These are phyloP conservation scores for Notarius quadriscutis DNA, from an alignment of 2,113 vertebrate genomes.

Conservation along the genomic window DNA sequence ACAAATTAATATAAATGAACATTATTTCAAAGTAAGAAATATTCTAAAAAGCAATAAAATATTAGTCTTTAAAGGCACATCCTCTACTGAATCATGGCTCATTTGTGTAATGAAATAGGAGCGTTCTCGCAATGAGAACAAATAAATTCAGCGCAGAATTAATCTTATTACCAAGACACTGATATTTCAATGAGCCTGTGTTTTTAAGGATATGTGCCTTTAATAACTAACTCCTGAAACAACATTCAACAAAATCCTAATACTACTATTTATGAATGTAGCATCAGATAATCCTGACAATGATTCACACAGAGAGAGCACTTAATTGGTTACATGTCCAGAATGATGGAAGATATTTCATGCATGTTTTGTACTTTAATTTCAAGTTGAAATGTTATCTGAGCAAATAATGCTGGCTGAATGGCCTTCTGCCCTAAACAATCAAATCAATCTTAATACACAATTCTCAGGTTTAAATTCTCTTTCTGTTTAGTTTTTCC, in stretches of 20 bases:
- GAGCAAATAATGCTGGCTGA: not conserved
- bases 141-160: not conserved
- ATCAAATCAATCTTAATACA: not conserved
- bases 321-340: conserved; percentile 13
- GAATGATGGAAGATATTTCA: not conserved
- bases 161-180: not conserved
- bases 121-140: not conserved
- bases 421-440: not conserved
- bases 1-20: conserved; percentile 10
- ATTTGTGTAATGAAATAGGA: conserved; percentile 15
- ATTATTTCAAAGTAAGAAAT: not conserved
- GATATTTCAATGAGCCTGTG: not conserved
- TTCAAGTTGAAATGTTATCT: not conserved
- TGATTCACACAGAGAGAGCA: conserved; percentile 29
- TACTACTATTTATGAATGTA: not conserved
- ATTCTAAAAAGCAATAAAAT: not conserved
- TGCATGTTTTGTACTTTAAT: not conserved
- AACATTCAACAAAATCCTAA: not conserved
- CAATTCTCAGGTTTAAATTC: not conserved
- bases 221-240: conserved; percentile 37
- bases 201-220: conserved; percentile 29
- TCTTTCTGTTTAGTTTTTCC: not conserved
- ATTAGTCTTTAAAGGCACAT: too few relatives aligned
- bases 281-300: conserved; percentile 14
- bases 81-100: not conserved